These are phyloP conservation scores for Idris sp. DNA, from an alignment of 1,140 invertebrate species.

Conservation along the genomic window DNA sequence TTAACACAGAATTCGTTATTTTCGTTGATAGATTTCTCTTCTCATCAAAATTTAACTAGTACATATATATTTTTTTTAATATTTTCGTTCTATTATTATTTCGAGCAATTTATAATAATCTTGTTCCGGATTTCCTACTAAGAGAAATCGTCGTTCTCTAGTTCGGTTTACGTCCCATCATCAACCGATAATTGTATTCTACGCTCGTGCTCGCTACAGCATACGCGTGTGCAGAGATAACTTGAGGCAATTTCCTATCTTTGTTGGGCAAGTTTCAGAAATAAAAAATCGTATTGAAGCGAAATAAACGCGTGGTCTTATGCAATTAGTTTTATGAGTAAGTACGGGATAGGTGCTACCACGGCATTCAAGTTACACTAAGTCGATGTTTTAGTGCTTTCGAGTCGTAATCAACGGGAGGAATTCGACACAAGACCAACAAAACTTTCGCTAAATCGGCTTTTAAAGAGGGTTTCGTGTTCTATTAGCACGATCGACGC, in stretches of 20 bases:
- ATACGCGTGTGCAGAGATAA: constrained; percentile 58
- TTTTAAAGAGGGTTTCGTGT: constrained; percentile 69
- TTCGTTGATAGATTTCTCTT: constrained; percentile 16
- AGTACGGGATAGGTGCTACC: constrained; percentile 65
- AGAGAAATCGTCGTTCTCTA: constrained; percentile 59
- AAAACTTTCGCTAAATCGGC: constrained; percentile 72
- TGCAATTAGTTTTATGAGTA: constrained; percentile 76
- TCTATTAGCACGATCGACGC: constrained; percentile 44
- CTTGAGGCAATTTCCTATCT: constrained; percentile 67
- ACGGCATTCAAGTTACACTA: constrained; percentile 70
- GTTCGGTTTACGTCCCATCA: constrained; percentile 61
- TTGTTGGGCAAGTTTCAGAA: constrained; percentile 67
- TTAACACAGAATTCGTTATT: too few species aligned
- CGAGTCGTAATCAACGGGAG: constrained; percentile 58
- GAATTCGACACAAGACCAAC: constrained; percentile 68
- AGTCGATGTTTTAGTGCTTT: constrained; percentile 66
- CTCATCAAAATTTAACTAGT: constrained; percentile 23
- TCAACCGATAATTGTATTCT: constrained; percentile 63
- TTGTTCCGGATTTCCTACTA: constrained; percentile 58
- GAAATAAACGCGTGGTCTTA: constrained; percentile 72
- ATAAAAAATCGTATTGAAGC: constrained; percentile 58
- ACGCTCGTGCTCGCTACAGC: constrained; percentile 43
- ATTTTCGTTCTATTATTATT: constrained; percentile 44
- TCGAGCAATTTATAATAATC: constrained; percentile 49
- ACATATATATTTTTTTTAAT: constrained; percentile 17